Base-by-base conservation (phyloP, 2,113 vertebrate species). In the Balaenoptera acutorostrata region DNA sequence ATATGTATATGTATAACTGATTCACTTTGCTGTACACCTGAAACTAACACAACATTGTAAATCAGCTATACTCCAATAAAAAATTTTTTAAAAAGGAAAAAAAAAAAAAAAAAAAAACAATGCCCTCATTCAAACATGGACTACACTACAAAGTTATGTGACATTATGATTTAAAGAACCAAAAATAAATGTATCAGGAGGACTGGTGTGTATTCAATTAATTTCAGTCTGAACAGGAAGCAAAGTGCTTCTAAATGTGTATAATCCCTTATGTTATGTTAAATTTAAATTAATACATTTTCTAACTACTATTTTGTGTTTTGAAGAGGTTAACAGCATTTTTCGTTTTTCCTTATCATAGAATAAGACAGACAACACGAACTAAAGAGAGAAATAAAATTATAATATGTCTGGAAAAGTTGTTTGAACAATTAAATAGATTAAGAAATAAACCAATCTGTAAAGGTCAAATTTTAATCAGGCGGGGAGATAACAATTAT, bases 41-140 rank as follows among this genome's bases (percentile, higher is more conserved):
- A n/a, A n/a, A n/a, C n/a, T n/a, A n/a, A n/a, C n/a, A n/a, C n/a
- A n/a, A n/a, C n/a, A n/a, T n/a, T n/a, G n/a, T n/a, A n/a, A n/a
- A n/a, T n/a, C n/a, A n/a, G n/a, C n/a, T n/a, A n/a, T n/a, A n/a
- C n/a, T n/a, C n/a, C n/a, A n/a, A n/a, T n/a, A n/a, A n/a, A n/a
- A n/a, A n/a, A n/a, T n/a, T n/a, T n/a, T n/a, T n/a, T n/a, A n/a
- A n/a, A n/a, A n/a, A n/a, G n/a, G n/a, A 55, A 55, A 93, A 97
- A 36, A 55, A 55, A 93, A 97, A 36, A 55, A 55, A 93, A 97
- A 36, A 55, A 55, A 93, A 97, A 36, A 2, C 61, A 97, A 97
- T 93, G 36, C 93, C 39, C 21, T 96, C 89, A 93, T 97, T 95
- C 49, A 84, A 88, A 96, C 61, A 84, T 46, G 1, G 2, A 8